These are phyloP conservation scores for Cheilosia vernalis DNA, from an alignment of 2,888 invertebrate species.

Conservation along the genomic window DNA sequence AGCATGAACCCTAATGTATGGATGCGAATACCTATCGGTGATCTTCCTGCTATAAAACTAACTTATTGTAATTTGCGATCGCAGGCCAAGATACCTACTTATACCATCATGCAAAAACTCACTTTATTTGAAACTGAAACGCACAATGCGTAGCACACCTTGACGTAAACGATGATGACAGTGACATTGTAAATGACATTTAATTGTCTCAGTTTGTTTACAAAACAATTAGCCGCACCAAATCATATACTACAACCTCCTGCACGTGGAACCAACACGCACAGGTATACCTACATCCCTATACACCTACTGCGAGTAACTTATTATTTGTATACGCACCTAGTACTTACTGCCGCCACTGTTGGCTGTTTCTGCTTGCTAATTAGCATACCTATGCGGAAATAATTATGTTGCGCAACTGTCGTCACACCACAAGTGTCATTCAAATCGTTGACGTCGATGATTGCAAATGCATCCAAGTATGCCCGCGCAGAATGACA, in stretches of 20 bases:
- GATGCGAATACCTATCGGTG: too few species aligned
- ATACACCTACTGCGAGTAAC: constrained; percentile 5
- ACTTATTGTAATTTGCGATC: too few species aligned
- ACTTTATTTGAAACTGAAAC: neutral
- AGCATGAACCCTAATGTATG: too few species aligned
- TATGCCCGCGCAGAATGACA: constrained; percentile 39
- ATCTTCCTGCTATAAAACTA: too few species aligned
- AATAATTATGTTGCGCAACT: constrained; percentile 69
- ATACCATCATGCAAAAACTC: neutral
- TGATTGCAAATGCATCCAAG: constrained; percentile 59
- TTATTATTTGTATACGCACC: constrained; percentile 41
- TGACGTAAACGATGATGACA: constrained; percentile 38
- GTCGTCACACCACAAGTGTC: constrained; percentile 67
- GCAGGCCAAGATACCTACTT: neutral
- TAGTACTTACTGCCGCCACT: constrained; percentile 1
- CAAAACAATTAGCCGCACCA: constrained; percentile 7
- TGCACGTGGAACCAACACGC: constrained; percentile 1
- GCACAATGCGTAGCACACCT: constrained; percentile 24
- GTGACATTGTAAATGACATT: constrained; percentile 48
- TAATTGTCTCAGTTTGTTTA: neutral
- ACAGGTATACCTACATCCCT: too few species aligned
- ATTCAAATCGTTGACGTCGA: constrained; percentile 68
- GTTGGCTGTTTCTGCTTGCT: constrained; percentile 9
- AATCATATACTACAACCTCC: constrained; percentile 11
- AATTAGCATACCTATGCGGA: constrained; percentile 57